Evolutionary conservation across 2,888 invertebrate species (phyloP), one percentile per base, ranked within the genome.

Genomic region (Leucophenga maculata): DNA sequence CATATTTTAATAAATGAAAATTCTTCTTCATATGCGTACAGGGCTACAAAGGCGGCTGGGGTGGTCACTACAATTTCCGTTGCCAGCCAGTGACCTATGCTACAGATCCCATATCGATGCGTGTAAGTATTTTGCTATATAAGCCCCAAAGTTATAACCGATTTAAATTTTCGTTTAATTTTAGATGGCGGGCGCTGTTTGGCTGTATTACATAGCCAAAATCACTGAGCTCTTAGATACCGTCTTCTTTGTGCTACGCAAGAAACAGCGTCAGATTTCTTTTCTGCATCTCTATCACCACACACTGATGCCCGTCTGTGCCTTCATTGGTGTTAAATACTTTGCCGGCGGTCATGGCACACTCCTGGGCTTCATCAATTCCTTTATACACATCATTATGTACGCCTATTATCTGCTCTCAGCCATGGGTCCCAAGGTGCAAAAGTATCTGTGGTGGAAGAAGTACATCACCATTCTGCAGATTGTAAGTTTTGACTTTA

Each of bases 401-500:
- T 97, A 97, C 89, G 91, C 92, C 0, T 97, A 97, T 88, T 97
- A 97, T 88, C 91, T 97, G 82, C 90, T 97, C 74, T 92, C 97
- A 0, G 96, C 96, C 0, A 90, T 97, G 71, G 97, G 97, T 6
- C 97, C 97, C 0, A 90, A 93, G 77, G 93, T 95, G 86, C 95
- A 95, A 87, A 96, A 96, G 85, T 96, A 94, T 85, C 89, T 97
- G 20, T 97, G 97, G 97, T 97, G 97, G 97, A 97, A 97, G 88
- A 94, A 92, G 82, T 95, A 97, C 87, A 92, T 97, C 82, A 97
- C 97, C 4, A 91, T 92, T 67, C 89, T 97, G 83, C 97, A 97
- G 89, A 91, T 97, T 89, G 94, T 95, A 88, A 89, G 90, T 86
- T 31, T 64, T 60, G 44, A 67, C 18, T 66, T 68, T 55, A 60